Evolutionary conservation across 2,888 invertebrate species (phyloP), one percentile per base, ranked within the genome.

Genomic region (Blastobasis lacticolella): DNA sequence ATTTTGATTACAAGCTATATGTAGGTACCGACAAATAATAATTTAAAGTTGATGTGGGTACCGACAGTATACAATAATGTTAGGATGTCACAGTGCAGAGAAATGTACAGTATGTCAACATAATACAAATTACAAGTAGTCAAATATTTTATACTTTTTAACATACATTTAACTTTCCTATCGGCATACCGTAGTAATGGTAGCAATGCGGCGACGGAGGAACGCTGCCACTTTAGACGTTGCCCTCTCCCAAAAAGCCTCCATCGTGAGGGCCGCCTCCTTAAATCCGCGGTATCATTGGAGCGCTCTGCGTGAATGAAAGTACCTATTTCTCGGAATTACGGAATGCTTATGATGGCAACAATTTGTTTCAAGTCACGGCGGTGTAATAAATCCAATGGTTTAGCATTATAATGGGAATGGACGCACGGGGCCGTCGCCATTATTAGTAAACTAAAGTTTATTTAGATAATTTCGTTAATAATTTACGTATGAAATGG

Each of bases 171-270:
- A 23, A 23, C 23, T 23, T 8, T 4, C 9, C 6, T n/a, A 52
- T 57, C 55, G 61, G 56, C 51, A 59, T 57, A 50, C 48, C 53
- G 46, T 62, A 49, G 64, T 64, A 54, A n/a, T 6, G 46, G 38
- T 10, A 10, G n/a, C 50, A 42, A 37, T 49, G 54, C 10, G 38
- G 55, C 54, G 60, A 61, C 57, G 63, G 64, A 60, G 64, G 52
- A 60, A 59, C 50, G 52, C 51, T 47, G 50, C 55, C 59, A 58
- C 57, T 60, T 61, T 51, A 1, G 23, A 51, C 54, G 52, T 55
- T 57, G 60, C 60, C 50, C 46, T 53, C 49, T 51, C 54, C 54
- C 40, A 52, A 50, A 50, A 48, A 40, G 53, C 51, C 45, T 51
- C 50, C 49, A 45, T 47, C 48, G 51, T 50, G 51, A 47, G 40